Evolutionary conservation across 2,797 vertebrate genomes (phyloP), one percentile per base, ranked within the genome.

Genomic region (Tragopan temminckii): DNA sequence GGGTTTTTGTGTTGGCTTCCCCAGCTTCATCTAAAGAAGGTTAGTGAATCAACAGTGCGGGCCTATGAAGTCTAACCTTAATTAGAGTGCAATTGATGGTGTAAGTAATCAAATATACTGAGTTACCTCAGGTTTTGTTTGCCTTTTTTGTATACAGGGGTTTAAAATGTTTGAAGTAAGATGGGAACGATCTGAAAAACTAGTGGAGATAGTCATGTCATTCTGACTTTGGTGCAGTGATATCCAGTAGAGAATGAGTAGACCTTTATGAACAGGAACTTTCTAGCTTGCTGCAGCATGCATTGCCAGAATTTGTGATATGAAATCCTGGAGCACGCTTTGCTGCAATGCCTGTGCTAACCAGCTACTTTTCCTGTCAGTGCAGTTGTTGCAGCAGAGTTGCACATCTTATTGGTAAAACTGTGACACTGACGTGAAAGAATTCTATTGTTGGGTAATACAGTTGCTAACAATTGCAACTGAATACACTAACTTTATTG

Each of bases 1-100:
- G 99, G 99, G 98, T 98, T 95, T 99, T 98, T 91, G 98, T 99
- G 75, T 97, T 99, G 58, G 99, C 98, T 38, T 99, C 99, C 45
- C 63, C 97, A 35, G 98, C 99, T 71, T 98, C 99, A 70, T 97
- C 97, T 80, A 98, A 97, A 97, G 98, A 99, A 98, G 99, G 99
- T 99, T 71, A 82, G 93, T 96, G 42, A 62, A 40, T 74, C 46
- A 81, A 8, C 36, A 53, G 6, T 57, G 20, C 20, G 67, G 38
- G 11, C 14, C 5, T 62, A 4, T 64, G 42, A 6, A 29, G 36
- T 1, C 20, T 67, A 18, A 45, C n/a, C 79, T 90, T 76, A 55
- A 71, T 38, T 36, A 57, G 21, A 45, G 9, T 74, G 13, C 52
- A 84, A 40, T 38, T 74, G 33, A 42, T 79, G 43, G 10, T 87